Evolutionary conservation across 2,797 vertebrate genomes (phyloP), one percentile per base, ranked within the genome.

Genomic region (Neoniphon sammara): DNA sequence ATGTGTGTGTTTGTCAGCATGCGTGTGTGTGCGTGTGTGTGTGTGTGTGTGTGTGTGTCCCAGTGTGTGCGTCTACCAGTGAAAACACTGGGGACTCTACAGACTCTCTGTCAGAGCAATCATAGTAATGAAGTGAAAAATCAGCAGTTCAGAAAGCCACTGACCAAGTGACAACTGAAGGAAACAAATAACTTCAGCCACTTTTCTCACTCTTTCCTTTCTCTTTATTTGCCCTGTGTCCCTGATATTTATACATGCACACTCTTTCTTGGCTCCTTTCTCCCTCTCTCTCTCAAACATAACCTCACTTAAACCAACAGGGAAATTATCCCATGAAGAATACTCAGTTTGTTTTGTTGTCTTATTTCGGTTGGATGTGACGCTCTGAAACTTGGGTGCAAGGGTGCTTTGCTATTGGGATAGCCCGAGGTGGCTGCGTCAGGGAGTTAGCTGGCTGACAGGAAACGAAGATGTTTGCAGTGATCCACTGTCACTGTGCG

Each of bases 111-210:
- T 88, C 42, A 73, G 75, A 72, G 69, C 86, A 78, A 83, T 89
- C 87, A 85, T 67, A 69, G 80, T 90, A 87, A 91, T 90, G 83
- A 88, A 90, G 85, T 85, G 80, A 88, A 90, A n/a, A 89, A 82
- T 87, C 70, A 82, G 65, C 56, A 64, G 86, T 85, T 87, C 81
- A 89, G 70, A 70, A 88, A 88, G 73, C 72, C 84, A 78, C 75
- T 87, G 84, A 88, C 85, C 72, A 83, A 79, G 85, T 85, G 85
- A 86, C 83, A 85, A 77, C 61, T 73, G 72, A 81, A 66, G 47
- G 77, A 86, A 92, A 89, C 77, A 85, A 85, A 85, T 55, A 73
- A 68, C 57, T 75, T 66, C 31, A 58, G 30, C 30, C 12, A 36
- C 10, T n/a, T n/a, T n/a, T n/a, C n/a, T n/a, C n/a, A 63, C 81